Conservation (phyloP, 2,888 invertebrate species). For the Quadriops clusia region DNA sequence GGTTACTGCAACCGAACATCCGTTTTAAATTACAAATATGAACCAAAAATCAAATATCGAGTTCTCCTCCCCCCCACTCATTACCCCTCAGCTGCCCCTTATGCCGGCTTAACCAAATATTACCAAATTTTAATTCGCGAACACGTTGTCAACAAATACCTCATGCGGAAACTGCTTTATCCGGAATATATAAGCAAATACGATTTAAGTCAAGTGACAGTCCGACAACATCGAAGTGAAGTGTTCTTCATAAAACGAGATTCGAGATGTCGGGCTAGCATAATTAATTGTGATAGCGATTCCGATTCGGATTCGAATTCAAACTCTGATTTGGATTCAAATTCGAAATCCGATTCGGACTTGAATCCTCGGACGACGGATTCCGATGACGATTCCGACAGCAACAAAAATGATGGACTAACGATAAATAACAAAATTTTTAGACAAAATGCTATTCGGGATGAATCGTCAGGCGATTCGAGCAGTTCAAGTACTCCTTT, state of each 20-base stretch:
- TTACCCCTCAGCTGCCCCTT: constrained; percentile 66
- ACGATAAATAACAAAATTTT: constrained; percentile 37
- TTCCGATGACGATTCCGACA: constrained; percentile 33
- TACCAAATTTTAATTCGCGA: constrained; percentile 63
- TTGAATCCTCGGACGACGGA: constrained; percentile 37
- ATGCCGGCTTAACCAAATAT: constrained; percentile 63
- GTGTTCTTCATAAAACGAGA: constrained; percentile 32
- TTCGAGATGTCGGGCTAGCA: constrained; percentile 27
- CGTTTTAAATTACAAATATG: constrained; percentile 35
- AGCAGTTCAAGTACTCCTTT: constrained; percentile 50
- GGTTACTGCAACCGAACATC: constrained; percentile 45
- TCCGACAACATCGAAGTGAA: constrained; percentile 41
- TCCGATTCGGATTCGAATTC: constrained; percentile 26
- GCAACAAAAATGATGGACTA: constrained; percentile 35
- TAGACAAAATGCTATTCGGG: constrained; percentile 48
- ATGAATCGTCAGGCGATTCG: constrained; percentile 37
- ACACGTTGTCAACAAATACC: constrained; percentile 55
- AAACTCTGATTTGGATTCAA: constrained; percentile 37
- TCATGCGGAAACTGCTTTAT: constrained; percentile 65
- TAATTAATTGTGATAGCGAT: constrained; percentile 35
- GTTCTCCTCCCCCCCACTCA: constrained; percentile 59
- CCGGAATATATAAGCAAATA: constrained; percentile 44
- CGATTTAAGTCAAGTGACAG: constrained; percentile 41
- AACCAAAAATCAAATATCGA: constrained; percentile 33
- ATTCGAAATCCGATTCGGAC: constrained; percentile 35